Evolutionary conservation across 2,888 invertebrate species (phyloP), one percentile per base, ranked within the genome.

Genomic region (Stenodera caucasica): DNA sequence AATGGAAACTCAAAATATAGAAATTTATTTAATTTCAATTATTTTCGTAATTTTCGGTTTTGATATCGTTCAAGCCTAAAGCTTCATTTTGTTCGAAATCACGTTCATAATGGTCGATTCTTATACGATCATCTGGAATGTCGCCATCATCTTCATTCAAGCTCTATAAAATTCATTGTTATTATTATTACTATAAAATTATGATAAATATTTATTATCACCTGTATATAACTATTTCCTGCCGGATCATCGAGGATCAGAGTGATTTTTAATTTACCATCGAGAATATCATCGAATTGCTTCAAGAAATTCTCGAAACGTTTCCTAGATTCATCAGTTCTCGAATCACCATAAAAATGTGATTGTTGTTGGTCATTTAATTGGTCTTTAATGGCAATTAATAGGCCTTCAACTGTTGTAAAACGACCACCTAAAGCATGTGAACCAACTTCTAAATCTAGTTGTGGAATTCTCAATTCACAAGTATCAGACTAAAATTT

Each of bases 141-240:
- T 86, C 85, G 21, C 85, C 85, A 15, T 90, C 90, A 33, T 82
- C 83, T 1, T 94, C 79, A 74, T 92, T 94, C 21, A 57, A 26
- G 32, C 63, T 63, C 87, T 90, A 82, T 50, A 82, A 80, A 64
- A 4, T 4, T 26, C 26, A 26, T 26, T 26, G 5, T 26, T 58
- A 54, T 49, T 58, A 49, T 35, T 37, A 35, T 50, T 70, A 84
- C 85, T 49, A 98, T 85, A 77, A 96, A 98, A 66, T 96, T 97
- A 81, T 98, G n/a, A n/a, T n/a, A 26, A 26, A 61, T 26, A 58
- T 55, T 49, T 58, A 49, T 35, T 37, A 35, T 50, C 70, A 84
- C 85, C 83, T 95, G 94, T 49, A 98, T 85, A 77, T 97, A 98
- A 66, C 96, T 97, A 81, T 98, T 98, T 0, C 99, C 99, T 8